Evolutionary conservation across 2,113 vertebrate genomes (phyloP).

Genomic region (Kryptolebias marmoratus): DNA sequence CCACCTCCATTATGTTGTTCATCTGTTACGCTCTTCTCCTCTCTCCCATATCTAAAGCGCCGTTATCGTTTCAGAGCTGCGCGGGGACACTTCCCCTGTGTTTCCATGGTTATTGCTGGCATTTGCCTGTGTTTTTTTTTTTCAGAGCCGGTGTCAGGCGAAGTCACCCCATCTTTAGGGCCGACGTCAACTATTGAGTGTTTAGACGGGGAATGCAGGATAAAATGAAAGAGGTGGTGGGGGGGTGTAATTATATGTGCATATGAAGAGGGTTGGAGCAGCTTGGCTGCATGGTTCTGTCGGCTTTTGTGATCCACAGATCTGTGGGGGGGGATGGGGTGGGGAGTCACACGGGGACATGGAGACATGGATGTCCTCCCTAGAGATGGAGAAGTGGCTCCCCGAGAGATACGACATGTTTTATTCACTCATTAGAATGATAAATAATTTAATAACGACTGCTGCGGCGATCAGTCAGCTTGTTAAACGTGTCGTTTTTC

Average conservation of each 20-base stretch:
- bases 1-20: conserved; percentile 45
- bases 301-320: conserved; percentile 64
- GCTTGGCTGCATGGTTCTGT: conserved; percentile 62
- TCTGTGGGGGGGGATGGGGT: conserved; percentile 40
- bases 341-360: conserved; percentile 34
- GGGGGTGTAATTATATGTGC: conserved; percentile 75
- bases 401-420: conserved; percentile 42
- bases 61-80: conserved; percentile 49
- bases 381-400: conserved; percentile 32
- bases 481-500: too few relatives aligned
- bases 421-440: conserved; percentile 46
- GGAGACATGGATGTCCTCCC: conserved; percentile 56
- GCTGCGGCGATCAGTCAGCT: not conserved
- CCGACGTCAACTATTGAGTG: conserved; percentile 60
- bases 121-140: conserved; percentile 56
- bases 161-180: conserved; percentile 65
- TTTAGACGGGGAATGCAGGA: conserved; percentile 12
- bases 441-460: conserved; percentile 11
- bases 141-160: conserved; percentile 48
- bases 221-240: conserved; percentile 30
- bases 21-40: conserved; percentile 42
- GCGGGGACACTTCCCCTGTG: conserved; percentile 54
- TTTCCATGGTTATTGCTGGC: conserved; percentile 75
- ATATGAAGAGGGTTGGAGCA: conserved; percentile 70
- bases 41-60: conserved; percentile 48